phyloP scores from a whole-genome alignment of 2,113 vertebrate species.

The Romanogobio albipinnatus region DNA sequence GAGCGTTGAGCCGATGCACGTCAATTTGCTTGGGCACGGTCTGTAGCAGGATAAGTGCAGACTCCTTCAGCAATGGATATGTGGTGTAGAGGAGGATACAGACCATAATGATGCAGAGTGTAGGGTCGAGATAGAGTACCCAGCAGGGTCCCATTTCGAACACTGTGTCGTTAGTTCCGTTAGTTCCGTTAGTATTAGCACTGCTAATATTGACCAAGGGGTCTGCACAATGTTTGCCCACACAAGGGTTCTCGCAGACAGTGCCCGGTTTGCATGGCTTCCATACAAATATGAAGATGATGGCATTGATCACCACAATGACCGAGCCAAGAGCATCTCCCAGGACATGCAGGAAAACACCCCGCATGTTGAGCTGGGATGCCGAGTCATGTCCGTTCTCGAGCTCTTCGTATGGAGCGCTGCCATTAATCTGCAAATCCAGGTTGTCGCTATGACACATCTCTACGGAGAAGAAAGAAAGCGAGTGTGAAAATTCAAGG shows the following conservation, averaged over 20 bases:
- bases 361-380: slow-evolving; percentile 96
- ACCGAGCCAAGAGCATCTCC: slow-evolving; percentile 97
- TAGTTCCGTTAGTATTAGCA: no score
- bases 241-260: slow-evolving; percentile 84
- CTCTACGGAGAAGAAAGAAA: slow-evolving; percentile 66
- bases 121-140: slow-evolving; percentile 95
- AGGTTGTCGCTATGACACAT: slow-evolving; percentile 67
- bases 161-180: neutral
- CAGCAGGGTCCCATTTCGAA: slow-evolving; percentile 87
- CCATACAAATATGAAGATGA: slow-evolving; percentile 91
- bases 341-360: slow-evolving; percentile 96
- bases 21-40: slow-evolving; percentile 98
- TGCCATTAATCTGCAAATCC: slow-evolving; percentile 89
- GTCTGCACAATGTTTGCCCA: slow-evolving; percentile 76
- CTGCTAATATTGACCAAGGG: slow-evolving; percentile 56
- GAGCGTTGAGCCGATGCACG: slow-evolving; percentile 86
- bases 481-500: neutral
- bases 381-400: slow-evolving; percentile 76
- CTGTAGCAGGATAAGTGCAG: slow-evolving; percentile 96
- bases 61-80: slow-evolving; percentile 95
- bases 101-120: slow-evolving; percentile 95
- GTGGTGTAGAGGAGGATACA: slow-evolving; percentile 95
- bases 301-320: slow-evolving; percentile 92
- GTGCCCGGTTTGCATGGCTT: slow-evolving; percentile 77
- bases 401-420: slow-evolving; percentile 75